Conservation (phyloP, 2,888 invertebrate species). For the Microplitis manilae region DNA sequence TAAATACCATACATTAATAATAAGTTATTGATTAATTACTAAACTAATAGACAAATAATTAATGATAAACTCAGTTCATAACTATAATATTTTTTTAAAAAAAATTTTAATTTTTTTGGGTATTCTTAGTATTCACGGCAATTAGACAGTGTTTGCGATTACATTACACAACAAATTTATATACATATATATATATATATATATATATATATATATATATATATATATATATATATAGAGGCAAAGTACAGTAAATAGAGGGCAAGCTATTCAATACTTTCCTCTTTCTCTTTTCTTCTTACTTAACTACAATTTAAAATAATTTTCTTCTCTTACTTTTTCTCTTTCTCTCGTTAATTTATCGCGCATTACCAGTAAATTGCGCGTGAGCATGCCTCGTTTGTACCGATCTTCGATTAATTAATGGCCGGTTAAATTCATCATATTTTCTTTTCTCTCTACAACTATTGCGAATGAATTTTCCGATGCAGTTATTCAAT, state of each 20-base stretch:
- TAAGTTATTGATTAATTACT: too few species aligned
- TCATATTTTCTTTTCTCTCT: constrained; percentile 7
- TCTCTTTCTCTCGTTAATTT: constrained; percentile 6
- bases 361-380: constrained; percentile 31
- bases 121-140: constrained; percentile 25
- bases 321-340: background rate
- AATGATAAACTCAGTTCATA: too few species aligned
- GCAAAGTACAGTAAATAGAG: background rate
- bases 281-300: constrained; percentile 5
- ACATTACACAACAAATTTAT: constrained; percentile 34
- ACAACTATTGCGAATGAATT: constrained; percentile 20
- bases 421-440: background rate
- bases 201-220: background rate
- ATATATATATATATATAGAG: background rate
- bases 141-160: constrained; percentile 42
- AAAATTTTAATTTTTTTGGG: background rate
- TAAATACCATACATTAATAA: too few species aligned
- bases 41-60: too few species aligned
- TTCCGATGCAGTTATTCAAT: background rate
- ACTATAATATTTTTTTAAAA: background rate
- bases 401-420: constrained; percentile 9
- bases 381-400: constrained; percentile 19
- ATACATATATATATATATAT: background rate
- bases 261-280: constrained; percentile 6
- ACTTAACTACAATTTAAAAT: background rate